Evolutionary conservation across 2,113 vertebrate genomes (phyloP).

Genomic region (Melanerpes aurifrons): DNA sequence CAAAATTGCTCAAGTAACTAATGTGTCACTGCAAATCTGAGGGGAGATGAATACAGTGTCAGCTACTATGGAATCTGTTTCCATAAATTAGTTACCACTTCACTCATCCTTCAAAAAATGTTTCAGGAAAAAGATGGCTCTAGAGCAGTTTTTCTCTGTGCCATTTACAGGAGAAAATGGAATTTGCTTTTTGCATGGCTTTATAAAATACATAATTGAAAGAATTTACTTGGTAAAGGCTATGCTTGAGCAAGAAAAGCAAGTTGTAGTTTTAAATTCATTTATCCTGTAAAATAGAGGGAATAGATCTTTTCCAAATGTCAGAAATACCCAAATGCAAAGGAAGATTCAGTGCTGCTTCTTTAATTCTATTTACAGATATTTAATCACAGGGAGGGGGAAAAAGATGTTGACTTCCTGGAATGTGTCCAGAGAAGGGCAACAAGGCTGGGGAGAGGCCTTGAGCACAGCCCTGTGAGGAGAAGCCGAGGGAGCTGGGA

Average conservation of each 20-base stretch:
- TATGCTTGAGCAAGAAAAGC: neutral
- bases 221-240: neutral
- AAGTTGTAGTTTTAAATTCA: neutral
- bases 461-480: too few relatives aligned
- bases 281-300: neutral
- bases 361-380: neutral
- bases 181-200: neutral
- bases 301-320: neutral
- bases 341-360: neutral
- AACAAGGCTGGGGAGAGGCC: too few relatives aligned
- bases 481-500: too few relatives aligned
- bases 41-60: neutral
- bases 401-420: neutral
- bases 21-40: neutral
- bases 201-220: neutral
- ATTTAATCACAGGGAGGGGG: neutral
- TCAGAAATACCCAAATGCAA: neutral
- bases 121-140: neutral
- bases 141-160: neutral
- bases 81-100: neutral
- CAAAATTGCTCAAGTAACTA: neutral
- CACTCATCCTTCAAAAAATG: neutral
- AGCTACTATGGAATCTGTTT: neutral
- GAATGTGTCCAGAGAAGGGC: too few relatives aligned
- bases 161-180: neutral